Percentiles rank a stretch among this genome's conserved stretches.
Evolutionary conservation across 1,140 invertebrate genomes (phyloP).

Genomic region (Nephila pilipes): DNA sequence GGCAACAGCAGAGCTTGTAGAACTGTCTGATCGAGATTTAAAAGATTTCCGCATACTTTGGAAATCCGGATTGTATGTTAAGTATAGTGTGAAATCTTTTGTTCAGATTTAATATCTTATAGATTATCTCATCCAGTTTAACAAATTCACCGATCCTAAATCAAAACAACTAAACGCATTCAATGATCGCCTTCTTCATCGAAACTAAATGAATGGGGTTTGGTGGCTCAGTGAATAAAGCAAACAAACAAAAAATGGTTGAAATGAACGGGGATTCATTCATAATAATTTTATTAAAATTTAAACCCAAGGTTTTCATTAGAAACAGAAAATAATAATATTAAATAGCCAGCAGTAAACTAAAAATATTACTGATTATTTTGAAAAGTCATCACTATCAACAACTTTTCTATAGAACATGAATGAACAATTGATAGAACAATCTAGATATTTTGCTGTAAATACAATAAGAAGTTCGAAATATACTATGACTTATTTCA

Average conservation of each 20-base stretch:
- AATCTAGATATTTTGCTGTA: too few relatives aligned
- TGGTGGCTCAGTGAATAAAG: neutral
- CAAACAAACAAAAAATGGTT: neutral
- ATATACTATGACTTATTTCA: too few relatives aligned
- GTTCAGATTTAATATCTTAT: slow-evolving; percentile 3
- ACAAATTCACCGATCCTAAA: neutral
- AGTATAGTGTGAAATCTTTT: neutral
- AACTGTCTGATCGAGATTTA: slow-evolving; percentile 58
- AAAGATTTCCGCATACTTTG: slow-evolving; percentile 71
- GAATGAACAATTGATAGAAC: too few relatives aligned
- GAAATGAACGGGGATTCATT: too few relatives aligned
- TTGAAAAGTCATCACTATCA: too few relatives aligned
- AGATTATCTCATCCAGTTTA: neutral
- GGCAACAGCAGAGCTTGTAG: slow-evolving; percentile 43
- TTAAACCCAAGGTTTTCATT: too few relatives aligned
- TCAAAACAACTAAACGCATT: slow-evolving; percentile 34
- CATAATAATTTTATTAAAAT: too few relatives aligned
- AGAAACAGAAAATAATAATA: too few relatives aligned
- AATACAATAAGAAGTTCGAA: too few relatives aligned
- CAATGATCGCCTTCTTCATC: neutral
- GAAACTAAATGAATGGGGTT: neutral
- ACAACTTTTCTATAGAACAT: too few relatives aligned
- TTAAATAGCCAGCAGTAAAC: too few relatives aligned
- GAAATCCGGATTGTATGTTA: slow-evolving; percentile 5
- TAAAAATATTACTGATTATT: too few relatives aligned